Base-by-base conservation (phyloP, 2,113 vertebrate genomes). In the Menidia beryllina region DNA sequence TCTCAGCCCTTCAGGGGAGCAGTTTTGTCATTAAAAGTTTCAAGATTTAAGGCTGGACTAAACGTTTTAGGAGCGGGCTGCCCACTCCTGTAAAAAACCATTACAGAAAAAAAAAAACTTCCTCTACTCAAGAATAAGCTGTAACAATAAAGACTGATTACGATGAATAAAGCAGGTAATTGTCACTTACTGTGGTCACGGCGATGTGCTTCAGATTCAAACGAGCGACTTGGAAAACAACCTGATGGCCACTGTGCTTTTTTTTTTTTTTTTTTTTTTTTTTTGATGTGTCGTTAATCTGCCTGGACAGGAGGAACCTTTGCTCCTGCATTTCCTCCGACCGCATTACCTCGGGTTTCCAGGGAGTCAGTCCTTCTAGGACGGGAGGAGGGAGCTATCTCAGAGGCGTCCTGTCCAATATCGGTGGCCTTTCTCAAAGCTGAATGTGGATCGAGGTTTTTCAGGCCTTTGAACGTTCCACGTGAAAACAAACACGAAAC, bases 331-430 rank as follows among this genome's bases (percentile, higher is more conserved):
- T 82, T 65, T 71, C 73, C 63, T 65, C n/a, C 21, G 7, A 38
- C 54, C 21, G n/a, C 21, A 38, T 8, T 45, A n/a, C 57, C 25
- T 75, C 17, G 54, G 25, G 47, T 57, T 45, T 36, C 43, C 27
- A 57, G 60, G 56, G 50, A 56, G 20, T 38, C 25, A 34, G 65
- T 17, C 52, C 47, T 65, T 51, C 62, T 73, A 36, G 77, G 68
- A 67, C 50, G 47, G 72, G 2, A 69, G 47, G 58, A 86, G 7
- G 27, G 26, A 65, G 59, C 61, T 21, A 23, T 55, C 50, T 66
- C 25, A n/a, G 59, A 75, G 58, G 66, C 68, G 48, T 66, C 77
- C 58, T 50, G 17, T 21, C 47, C 53, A 24, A 25, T 52, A 24
- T 13, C 55, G 6, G 26, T 66, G 73, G 39, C 60, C 62, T 45